Evolutionary conservation across 2,113 vertebrate species (phyloP).

Genomic region (Heliornis fulica): DNA sequence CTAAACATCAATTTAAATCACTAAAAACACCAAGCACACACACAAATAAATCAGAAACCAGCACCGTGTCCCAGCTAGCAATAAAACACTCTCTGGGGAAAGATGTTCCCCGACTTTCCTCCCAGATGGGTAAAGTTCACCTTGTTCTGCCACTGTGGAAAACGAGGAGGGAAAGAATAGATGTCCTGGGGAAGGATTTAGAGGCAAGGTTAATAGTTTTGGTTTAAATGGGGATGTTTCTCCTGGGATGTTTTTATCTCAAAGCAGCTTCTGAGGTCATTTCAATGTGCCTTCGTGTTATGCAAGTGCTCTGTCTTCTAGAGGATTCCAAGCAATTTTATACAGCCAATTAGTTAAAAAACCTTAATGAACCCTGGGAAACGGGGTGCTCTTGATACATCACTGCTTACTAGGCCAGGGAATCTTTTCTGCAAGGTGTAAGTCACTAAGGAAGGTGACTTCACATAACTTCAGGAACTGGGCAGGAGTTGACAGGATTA

Average conservation of each 20-base stretch:
- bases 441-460: neutral
- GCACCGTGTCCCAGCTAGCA: neutral
- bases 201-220: neutral
- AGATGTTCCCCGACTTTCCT: neutral
- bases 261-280: neutral
- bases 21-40: neutral
- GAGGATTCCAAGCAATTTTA: neutral
- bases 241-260: neutral
- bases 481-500: accelerated
- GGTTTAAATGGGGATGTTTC: neutral
- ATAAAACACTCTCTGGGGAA: neutral
- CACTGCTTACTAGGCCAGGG: neutral
- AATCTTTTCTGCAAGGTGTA: accelerated
- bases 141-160: neutral
- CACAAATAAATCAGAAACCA: neutral
- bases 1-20: neutral
- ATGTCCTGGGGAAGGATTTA: neutral
- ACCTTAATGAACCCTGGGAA: neutral
- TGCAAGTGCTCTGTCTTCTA: neutral
- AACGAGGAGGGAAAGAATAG: neutral
- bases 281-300: neutral
- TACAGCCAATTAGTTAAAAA: neutral
- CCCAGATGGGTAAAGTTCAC: neutral
- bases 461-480: neutral
- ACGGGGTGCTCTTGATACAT: neutral